Evolutionary conservation across 2,113 vertebrate genomes (phyloP), one percentile per base, ranked within the genome.

Genomic region (Trinectes maculatus): DNA sequence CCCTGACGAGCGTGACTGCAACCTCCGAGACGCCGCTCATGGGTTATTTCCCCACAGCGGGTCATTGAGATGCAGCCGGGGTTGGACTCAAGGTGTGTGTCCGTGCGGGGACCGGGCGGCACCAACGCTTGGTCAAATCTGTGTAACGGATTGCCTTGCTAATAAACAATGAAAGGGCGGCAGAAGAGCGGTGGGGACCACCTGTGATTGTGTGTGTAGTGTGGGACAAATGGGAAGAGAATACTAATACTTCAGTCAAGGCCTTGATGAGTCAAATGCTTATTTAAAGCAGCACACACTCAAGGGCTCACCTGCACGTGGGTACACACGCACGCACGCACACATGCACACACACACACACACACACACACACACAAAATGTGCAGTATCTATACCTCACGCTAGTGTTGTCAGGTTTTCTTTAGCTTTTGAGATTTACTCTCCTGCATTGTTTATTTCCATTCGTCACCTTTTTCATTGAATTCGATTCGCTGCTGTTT

Each of bases 81-180:
- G 53, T 68, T n/a, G 66, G 71, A 76, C 21, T 16, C 25, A 64
- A 69, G 37, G 76, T 80, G 74, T 28, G 75, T 81, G 73, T 24
- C 59, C 9, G 55, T 40, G 11, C 34, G 8, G 33, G 65, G 74
- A 43, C 39, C 52, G 9, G 28, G 54, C 55, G 16, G 62, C 18
- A 6, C 42, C 15, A 18, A 51, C 34, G 52, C 61, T 48, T n/a
- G 60, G 75, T 76, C 77, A 55, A 71, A 83, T 69, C 84, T 85
- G 74, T 87, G 67, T 89, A 93, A 94, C 88, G 70, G 90, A 93
- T 93, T 92, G 91, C 84, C 77, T 86, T 24, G 71, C 88, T 92
- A 93, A 94, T 93, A 88, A 91, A 91, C 85, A 89, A 81, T 89
- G 91, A 93, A 91, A 91, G 90, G 89, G 79, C 75, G 49, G 68